Base-by-base conservation (phyloP, 2,113 vertebrate genomes). In the Lynx canadensis region DNA sequence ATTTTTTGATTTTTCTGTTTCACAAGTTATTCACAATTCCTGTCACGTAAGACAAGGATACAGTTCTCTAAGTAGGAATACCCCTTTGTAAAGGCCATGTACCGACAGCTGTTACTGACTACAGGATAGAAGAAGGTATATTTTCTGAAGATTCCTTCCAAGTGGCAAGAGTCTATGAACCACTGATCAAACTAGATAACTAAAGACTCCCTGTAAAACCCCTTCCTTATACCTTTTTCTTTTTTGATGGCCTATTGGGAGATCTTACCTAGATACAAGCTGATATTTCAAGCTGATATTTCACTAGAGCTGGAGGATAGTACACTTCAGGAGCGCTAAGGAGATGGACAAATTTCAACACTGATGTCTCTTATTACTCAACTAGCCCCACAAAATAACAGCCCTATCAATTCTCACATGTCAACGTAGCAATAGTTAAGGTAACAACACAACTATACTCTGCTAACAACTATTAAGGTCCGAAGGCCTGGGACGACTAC, bases 1-100 rank as follows among this genome's bases (percentile, higher is more conserved):
- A 45, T 79, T 4, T 94, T n/a, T 87, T 89, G 52, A 69, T n/a
- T 85, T 84, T 84, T 96, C n/a, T 83, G 41, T 36, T 78, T 73
- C 18, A 66, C 38, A 25, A 82, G 14, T 91, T 6, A 87, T 29
- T 23, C 19, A 41, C 52, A 63, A 95, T 85, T 91, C 5, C 38
- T 33, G 52, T 13, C 52, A 7, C 57, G 7, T 31, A 65, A 97
- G 52, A 52, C 21, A 2, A 88, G 87, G 21, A 38, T 1, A 0
- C 19, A 41, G 66, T 29, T 78, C 52, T 78, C 36, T 91, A 41
- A 87, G 48, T 7, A n/a, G n/a, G 19, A 93, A 57, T 12, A 52
- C 18, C 7, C 60, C 45, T 48, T 27, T 60, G 50, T 33, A n/a
- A 85, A 38, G 7, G 19, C 23, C 36, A 21, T 8, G 4, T 2